Percentiles rank a stretch among this genome's conserved stretches.
These are phyloP conservation scores for Taphrorychus bicolor DNA, from an alignment of 2,888 invertebrate species.

Conservation along the genomic window DNA sequence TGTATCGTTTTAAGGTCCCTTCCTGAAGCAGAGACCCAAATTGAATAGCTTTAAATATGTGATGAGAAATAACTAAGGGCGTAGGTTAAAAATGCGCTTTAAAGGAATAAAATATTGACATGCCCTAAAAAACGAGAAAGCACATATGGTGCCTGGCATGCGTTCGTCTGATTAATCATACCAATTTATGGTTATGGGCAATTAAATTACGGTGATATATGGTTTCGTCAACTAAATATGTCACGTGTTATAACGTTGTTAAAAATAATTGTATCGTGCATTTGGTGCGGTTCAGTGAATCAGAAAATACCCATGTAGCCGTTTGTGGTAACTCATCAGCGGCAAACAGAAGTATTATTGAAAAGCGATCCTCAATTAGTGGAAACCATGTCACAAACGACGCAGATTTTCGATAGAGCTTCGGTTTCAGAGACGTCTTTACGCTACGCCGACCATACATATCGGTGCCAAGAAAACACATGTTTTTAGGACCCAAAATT, in stretches of 20 bases:
- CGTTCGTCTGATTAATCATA: conserved; percentile 12
- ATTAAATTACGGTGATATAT: conserved; percentile 20
- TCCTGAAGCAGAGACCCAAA: neutral
- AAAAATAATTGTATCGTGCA: conserved; percentile 4
- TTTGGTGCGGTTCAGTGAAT: neutral
- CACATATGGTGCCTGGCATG: conserved; percentile 1
- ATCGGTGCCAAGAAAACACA: conserved; percentile 6
- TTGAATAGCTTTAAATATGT: conserved; percentile 10
- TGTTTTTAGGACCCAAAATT: conserved; percentile 5
- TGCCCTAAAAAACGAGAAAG: neutral
- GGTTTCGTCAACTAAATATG: conserved; percentile 21
- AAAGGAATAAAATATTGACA: too few relatives aligned
- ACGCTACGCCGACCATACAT: conserved; percentile 9
- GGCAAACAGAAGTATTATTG: neutral
- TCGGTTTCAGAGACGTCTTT: conserved; percentile 2
- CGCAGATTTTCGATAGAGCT: conserved; percentile 4
- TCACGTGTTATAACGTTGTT: conserved; percentile 8
- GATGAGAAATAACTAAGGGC: conserved; percentile 7
- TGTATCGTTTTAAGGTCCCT: neutral
- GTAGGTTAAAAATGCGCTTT: neutral
- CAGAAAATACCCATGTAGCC: neutral
- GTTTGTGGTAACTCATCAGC: too few relatives aligned
- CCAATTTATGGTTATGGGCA: conserved; percentile 15
- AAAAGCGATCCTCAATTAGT: neutral
- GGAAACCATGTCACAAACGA: neutral